Percentiles rank a stretch among this genome's conserved stretches.
These are phyloP conservation scores for Meleagris gallopavo DNA, from an alignment of 2,113 vertebrate species.

Conservation along the genomic window DNA sequence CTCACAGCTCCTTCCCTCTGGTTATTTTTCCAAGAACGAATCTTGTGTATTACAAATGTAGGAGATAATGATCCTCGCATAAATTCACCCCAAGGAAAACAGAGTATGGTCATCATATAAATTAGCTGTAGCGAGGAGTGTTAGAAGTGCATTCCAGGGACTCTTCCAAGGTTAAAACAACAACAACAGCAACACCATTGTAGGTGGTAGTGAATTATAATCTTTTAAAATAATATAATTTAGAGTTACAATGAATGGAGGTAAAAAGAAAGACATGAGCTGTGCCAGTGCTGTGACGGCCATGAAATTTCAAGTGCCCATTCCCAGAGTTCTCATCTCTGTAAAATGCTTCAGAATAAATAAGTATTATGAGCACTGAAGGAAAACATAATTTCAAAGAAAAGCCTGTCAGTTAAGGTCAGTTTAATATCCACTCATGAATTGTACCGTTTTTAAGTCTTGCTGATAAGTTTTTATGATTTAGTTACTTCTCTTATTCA, in stretches of 20 bases:
- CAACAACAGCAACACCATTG: neutral
- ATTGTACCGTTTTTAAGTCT: conserved; percentile 19
- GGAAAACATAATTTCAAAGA: conserved; percentile 45
- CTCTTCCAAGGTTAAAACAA: neutral
- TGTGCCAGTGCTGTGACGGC: neutral
- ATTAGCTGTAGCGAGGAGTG: neutral
- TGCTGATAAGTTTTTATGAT: conserved; percentile 35
- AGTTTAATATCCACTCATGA: conserved; percentile 47
- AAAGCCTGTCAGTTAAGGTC: conserved; percentile 56
- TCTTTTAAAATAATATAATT: conserved; percentile 41
- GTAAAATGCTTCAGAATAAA: conserved; percentile 38
- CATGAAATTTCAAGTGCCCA: conserved; percentile 49
- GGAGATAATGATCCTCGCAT: neutral
- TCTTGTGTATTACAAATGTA: neutral
- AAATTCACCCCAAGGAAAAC: neutral
- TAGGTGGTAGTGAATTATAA: conserved; percentile 7
- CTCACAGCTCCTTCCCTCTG: neutral
- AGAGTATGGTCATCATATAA: neutral
- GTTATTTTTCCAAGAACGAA: neutral
- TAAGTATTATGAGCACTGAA: conserved; percentile 47
- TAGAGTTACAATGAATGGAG: neutral
- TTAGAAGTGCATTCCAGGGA: neutral
- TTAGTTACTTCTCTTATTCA: conserved; percentile 39
- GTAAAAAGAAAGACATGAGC: neutral
- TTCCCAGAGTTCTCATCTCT: conserved; percentile 33